phyloP scores from a whole-genome alignment of 1,140 invertebrate genomes.

The Potamilus streckersoni region DNA sequence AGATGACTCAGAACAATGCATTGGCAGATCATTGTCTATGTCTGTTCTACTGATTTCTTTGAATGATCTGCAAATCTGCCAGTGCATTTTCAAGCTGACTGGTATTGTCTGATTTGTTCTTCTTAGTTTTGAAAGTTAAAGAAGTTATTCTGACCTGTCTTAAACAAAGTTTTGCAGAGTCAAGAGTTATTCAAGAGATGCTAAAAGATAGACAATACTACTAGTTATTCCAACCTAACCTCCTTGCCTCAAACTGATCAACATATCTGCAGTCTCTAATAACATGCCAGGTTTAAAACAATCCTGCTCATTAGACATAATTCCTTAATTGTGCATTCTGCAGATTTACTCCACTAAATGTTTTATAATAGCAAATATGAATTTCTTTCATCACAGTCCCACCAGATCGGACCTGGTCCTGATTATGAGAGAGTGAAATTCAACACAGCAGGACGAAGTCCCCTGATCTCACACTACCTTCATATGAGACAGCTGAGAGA shows the following conservation, averaged over 20 bases:
- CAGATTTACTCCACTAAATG: neutral
- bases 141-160: too few species aligned
- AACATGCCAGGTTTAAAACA: neutral
- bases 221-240: neutral
- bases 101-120: too few species aligned
- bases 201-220: neutral
- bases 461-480: constrained; percentile 61
- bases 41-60: too few species aligned
- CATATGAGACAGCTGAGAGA: constrained; percentile 56
- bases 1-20: too few species aligned
- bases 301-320: neutral
- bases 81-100: too few species aligned
- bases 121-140: too few species aligned
- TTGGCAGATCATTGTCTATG: too few species aligned
- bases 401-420: constrained; percentile 59
- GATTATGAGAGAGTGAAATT: constrained; percentile 61
- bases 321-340: neutral
- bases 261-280: neutral
- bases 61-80: too few species aligned
- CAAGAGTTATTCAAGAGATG: neutral
- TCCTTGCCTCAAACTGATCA: neutral
- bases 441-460: constrained; percentile 60
- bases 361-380: constrained; percentile 1
- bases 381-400: constrained; percentile 50
- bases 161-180: neutral